Evolutionary conservation across 2,888 invertebrate species (phyloP), one percentile per base, ranked within the genome.

Genomic region (Iselma pallidipennis): DNA sequence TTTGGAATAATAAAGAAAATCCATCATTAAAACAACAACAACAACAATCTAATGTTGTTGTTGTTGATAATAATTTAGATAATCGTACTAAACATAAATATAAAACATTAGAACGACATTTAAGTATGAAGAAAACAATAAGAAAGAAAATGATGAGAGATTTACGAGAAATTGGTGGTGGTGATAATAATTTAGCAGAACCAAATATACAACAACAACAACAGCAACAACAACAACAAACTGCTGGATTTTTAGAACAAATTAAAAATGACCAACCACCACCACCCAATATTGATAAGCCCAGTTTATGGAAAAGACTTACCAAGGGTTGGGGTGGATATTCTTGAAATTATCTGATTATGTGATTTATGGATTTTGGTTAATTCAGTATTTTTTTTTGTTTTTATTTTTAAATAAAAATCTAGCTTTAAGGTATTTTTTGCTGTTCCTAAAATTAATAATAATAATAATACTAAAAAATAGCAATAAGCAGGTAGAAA

Each of bases 111-210:
- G 92, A 93, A 76, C 83, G 92, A 71, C 92, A 92, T 80, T 85
- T 93, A 73, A 92, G 92, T 78, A 92, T 92, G 92, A 92, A 93
- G 83, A 92, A 92, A 79, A 92, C 92, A 16, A 92, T 92, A 70
- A 83, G 92, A 71, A 92, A 91, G 83, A 92, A 92, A 82, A 92
- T 92, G 77, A 92, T 92, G 91, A 84, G 92, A 29, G 92, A 92
- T 80, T 84, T 92, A 71, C 89, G 91, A 76, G 91, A 92, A 71
- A 82, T 82, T 28, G 82, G 82, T 1, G 82, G 81, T 65, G 81
- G 79, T 0, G 74, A 76, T 16, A 73, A 74, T 9, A 77, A 74
- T 25, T 1, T 19, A 10, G 0, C 65, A 61, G 52, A 42, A 12
- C 9, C 42, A 10, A 21, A 9, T 2, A 21, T 42, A 19, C 42